Conservation (phyloP, 2,797 vertebrate species). For the Vipera ursinii region DNA sequence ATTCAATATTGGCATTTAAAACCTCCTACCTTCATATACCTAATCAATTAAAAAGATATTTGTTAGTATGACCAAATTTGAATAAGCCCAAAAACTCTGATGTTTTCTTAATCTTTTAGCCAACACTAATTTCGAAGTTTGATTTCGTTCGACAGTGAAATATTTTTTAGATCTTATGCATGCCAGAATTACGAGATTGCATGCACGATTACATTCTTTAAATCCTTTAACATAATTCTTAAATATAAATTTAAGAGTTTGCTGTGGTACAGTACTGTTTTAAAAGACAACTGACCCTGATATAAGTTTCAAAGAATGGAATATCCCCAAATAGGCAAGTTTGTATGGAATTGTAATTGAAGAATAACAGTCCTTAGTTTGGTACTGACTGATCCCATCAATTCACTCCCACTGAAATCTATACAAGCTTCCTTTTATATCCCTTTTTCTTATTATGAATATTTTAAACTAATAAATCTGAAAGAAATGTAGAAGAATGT, state of each 20-base stretch:
- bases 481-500: neutral
- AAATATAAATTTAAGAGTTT: neutral
- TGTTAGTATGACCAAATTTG: neutral
- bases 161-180: neutral
- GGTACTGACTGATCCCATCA: neutral
- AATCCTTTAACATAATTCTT: neutral
- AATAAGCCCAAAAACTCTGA: neutral
- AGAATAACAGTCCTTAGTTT: neutral
- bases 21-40: neutral
- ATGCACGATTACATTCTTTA: neutral
- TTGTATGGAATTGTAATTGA: neutral
- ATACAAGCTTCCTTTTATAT: neutral
- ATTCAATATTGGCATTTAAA: neutral
- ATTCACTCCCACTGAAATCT: neutral
- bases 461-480: neutral
- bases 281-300: neutral
- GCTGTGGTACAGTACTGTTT: neutral
- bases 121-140: neutral
- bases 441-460: neutral
- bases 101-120: neutral
- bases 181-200: neutral
- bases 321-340: neutral
- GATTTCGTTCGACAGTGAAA: neutral
- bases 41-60: neutral
- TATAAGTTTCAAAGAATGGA: neutral